Evolutionary conservation across 2,888 invertebrate genomes (phyloP).

Genomic region (Brenthis daphne): DNA sequence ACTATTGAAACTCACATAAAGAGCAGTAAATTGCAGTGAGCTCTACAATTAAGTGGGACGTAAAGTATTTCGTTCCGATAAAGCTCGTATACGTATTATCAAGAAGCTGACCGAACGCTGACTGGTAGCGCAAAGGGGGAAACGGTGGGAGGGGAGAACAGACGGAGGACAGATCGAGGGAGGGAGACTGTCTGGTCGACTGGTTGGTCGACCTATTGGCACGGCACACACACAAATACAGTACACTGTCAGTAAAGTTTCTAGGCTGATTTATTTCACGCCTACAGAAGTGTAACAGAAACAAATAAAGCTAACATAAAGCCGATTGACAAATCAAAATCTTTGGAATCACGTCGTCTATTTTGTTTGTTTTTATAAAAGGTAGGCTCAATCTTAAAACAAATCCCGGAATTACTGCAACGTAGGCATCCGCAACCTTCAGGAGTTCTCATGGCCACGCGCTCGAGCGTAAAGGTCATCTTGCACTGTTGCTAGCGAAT

Average conservation of each 20-base stretch:
- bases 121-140: slow-evolving; percentile 66
- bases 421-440: slow-evolving; percentile 62
- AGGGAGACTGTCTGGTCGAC: slow-evolving; percentile 78
- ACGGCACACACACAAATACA: slow-evolving; percentile 61
- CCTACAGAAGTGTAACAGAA: slow-evolving; percentile 49
- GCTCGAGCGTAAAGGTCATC: slow-evolving; percentile 72
- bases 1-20: slow-evolving; percentile 57
- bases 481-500: slow-evolving; percentile 56
- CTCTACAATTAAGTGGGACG: slow-evolving; percentile 74
- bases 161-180: slow-evolving; percentile 72
- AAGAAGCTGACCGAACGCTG: slow-evolving; percentile 60
- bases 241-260: slow-evolving; percentile 58
- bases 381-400: too few species aligned
- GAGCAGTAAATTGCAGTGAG: slow-evolving; percentile 59
- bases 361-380: too few species aligned
- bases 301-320: slow-evolving; percentile 26
- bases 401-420: slow-evolving; percentile 20
- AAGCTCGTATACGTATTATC: slow-evolving; percentile 50
- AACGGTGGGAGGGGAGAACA: slow-evolving; percentile 57
- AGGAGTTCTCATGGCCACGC: slow-evolving; percentile 71
- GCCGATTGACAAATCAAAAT: slow-evolving; percentile 16
- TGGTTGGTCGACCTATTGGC: slow-evolving; percentile 81
- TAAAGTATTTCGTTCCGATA: slow-evolving; percentile 58
- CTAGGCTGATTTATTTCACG: slow-evolving; percentile 64
- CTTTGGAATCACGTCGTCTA: not conserved